Conservation (phyloP, 1,140 invertebrate genomes). For the Sycophila sp. region DNA sequence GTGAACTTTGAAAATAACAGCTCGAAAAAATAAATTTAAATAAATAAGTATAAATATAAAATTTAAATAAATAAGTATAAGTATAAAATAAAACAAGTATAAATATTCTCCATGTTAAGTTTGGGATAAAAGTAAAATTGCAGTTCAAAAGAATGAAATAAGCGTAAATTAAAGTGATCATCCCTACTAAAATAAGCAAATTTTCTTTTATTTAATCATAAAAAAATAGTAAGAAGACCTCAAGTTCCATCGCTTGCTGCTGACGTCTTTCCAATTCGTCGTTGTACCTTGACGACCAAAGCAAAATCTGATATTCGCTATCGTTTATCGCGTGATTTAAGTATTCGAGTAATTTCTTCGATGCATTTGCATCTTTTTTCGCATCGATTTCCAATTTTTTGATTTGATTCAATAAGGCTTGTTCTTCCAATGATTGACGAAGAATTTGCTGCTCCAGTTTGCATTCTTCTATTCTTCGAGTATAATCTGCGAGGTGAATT, state of each 20-base stretch:
- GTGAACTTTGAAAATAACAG: too few species aligned
- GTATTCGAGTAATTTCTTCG: conserved; percentile 41
- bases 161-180: too few species aligned
- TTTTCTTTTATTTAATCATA: too few species aligned
- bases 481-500: conserved; percentile 13
- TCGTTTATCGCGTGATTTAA: conserved; percentile 37
- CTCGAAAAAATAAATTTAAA: too few species aligned
- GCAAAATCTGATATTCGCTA: conserved; percentile 45
- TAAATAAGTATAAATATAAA: too few species aligned
- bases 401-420: neutral
- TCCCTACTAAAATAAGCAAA: too few species aligned
- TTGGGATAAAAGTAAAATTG: too few species aligned
- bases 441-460: conserved; percentile 26
- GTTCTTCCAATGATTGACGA: neutral
- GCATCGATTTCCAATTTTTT: conserved; percentile 14
- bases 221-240: conserved; percentile 38
- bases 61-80: too few species aligned
- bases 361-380: conserved; percentile 37
- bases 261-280: conserved; percentile 45
- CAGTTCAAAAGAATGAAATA: too few species aligned
- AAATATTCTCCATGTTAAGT: too few species aligned
- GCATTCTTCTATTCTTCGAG: conserved; percentile 9
- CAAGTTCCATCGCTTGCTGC: conserved; percentile 48
- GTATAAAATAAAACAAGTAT: too few species aligned
- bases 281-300: conserved; percentile 49